Evolutionary conservation across 1,140 invertebrate genomes (phyloP).

Genomic region (Anastrepha ludens): DNA sequence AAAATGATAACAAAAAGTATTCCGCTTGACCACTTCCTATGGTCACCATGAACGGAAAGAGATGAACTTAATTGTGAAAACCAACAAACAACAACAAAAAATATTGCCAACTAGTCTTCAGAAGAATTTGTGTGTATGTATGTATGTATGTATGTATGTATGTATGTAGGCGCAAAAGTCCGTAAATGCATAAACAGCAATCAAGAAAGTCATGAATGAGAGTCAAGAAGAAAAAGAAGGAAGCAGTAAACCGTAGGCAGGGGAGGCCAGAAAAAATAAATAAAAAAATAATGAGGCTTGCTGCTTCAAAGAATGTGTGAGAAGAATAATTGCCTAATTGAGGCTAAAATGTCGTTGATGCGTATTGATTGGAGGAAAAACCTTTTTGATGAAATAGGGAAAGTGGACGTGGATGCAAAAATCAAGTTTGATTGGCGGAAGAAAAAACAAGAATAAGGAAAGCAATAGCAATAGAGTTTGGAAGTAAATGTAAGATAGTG

Average conservation of each 20-base stretch:
- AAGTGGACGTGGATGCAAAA: background rate
- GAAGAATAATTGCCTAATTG: background rate
- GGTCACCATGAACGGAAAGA: no score
- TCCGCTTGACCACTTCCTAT: no score
- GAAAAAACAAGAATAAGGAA: background rate
- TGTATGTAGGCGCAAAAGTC: background rate
- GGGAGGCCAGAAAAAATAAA: background rate
- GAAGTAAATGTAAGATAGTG: no score
- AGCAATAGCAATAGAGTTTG: background rate
- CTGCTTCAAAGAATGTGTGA: background rate
- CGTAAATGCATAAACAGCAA: background rate
- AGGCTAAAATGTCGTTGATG: background rate
- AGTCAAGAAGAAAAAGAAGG: background rate
- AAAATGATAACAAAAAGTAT: no score
- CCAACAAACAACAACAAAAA: no score
- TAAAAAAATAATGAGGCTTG: background rate
- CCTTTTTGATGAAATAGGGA: no score
- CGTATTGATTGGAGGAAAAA: background rate
- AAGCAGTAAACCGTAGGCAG: background rate
- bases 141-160: background rate
- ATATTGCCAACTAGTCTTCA: no score
- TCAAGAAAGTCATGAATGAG: conserved; percentile 1
- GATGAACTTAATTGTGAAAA: no score
- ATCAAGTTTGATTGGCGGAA: background rate
- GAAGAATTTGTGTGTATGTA: background rate